These are phyloP conservation scores for Callithrix jacchus DNA, from an alignment of 2,113 vertebrate genomes.

Conservation along the genomic window DNA sequence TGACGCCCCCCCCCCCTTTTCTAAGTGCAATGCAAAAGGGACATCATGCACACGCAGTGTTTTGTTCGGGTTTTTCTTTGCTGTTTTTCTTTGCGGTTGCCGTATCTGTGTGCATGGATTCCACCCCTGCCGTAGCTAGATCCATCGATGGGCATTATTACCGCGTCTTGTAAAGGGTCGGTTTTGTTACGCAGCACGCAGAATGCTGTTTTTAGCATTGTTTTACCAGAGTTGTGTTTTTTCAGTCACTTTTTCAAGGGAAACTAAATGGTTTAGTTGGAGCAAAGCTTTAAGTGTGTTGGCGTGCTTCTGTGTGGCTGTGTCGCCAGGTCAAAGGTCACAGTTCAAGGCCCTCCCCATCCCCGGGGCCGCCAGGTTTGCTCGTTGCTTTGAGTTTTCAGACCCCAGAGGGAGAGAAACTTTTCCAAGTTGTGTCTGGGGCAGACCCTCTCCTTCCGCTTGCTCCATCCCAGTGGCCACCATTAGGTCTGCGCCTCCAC, in stretches of 20 bases:
- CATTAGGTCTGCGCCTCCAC: background rate
- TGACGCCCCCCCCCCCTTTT: slow-evolving; percentile 52
- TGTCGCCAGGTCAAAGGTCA: slow-evolving; percentile 23
- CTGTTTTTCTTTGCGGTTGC: slow-evolving; percentile 85
- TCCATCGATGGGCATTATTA: slow-evolving; percentile 95
- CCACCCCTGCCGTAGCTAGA: slow-evolving; percentile 89
- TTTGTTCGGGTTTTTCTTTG: slow-evolving; percentile 79
- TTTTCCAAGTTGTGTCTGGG: background rate
- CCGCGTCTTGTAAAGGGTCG: slow-evolving; percentile 89
- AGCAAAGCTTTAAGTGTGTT: slow-evolving; percentile 61
- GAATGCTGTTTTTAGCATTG: slow-evolving; percentile 84
- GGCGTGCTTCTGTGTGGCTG: slow-evolving; percentile 68
- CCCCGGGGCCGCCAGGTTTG: accelerated
- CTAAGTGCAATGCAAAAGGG: slow-evolving; percentile 89
- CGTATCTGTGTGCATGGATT: slow-evolving; percentile 92
- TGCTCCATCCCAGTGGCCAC: background rate
- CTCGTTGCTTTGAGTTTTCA: background rate
- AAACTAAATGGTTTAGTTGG: slow-evolving; percentile 78
- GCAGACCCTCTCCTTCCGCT: background rate
- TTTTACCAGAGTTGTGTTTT: slow-evolving; percentile 85
- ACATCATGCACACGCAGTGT: slow-evolving; percentile 88
- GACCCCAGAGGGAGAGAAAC: background rate
- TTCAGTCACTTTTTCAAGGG: slow-evolving; percentile 82
- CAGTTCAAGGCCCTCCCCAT: background rate
- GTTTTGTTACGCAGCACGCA: slow-evolving; percentile 88